Percentiles rank a stretch among this genome's conserved stretches.
These are phyloP conservation scores for Amyelois transitella DNA, from an alignment of 1,140 invertebrate species.

Conservation along the genomic window DNA sequence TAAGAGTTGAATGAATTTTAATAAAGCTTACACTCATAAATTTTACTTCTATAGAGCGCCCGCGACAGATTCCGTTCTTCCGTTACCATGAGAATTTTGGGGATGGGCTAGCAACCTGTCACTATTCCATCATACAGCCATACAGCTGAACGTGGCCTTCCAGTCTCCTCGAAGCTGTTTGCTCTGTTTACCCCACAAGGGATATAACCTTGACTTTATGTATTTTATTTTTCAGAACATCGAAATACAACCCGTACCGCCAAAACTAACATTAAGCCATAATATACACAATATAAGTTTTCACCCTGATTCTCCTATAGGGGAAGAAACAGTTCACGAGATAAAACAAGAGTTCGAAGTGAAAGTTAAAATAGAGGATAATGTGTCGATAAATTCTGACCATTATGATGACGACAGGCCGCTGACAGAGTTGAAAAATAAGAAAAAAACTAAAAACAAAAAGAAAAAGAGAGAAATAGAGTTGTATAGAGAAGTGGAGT, in stretches of 20 bases:
- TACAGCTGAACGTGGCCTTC: too few relatives aligned
- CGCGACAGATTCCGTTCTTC: too few relatives aligned
- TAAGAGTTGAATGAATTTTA: too few relatives aligned
- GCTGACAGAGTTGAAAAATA: slow-evolving; percentile 7
- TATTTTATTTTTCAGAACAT: neutral
- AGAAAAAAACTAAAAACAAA: slow-evolving; percentile 12
- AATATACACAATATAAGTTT: neutral
- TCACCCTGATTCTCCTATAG: neutral
- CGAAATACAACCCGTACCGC: neutral
- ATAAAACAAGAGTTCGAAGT: neutral
- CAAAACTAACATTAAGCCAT: neutral
- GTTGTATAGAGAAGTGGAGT: slow-evolving; percentile 36
- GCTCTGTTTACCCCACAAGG: neutral
- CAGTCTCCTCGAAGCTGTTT: neutral
- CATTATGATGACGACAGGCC: slow-evolving; percentile 1
- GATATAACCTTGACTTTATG: neutral
- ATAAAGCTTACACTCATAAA: too few relatives aligned
- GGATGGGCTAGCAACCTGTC: too few relatives aligned
- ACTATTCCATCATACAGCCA: too few relatives aligned
- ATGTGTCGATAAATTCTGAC: slow-evolving; percentile 1
- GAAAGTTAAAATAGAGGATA: slow-evolving; percentile 1
- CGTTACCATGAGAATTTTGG: too few relatives aligned
- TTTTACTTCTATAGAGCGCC: too few relatives aligned
- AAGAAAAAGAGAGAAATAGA: slow-evolving; percentile 9
- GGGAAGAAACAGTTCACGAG: neutral